A percentile compares a stretch with the other conserved stretches of the same genome.
Evolutionary conservation across 2,113 vertebrate species (phyloP).

Genomic region (Herpetotheres cachinnans): DNA sequence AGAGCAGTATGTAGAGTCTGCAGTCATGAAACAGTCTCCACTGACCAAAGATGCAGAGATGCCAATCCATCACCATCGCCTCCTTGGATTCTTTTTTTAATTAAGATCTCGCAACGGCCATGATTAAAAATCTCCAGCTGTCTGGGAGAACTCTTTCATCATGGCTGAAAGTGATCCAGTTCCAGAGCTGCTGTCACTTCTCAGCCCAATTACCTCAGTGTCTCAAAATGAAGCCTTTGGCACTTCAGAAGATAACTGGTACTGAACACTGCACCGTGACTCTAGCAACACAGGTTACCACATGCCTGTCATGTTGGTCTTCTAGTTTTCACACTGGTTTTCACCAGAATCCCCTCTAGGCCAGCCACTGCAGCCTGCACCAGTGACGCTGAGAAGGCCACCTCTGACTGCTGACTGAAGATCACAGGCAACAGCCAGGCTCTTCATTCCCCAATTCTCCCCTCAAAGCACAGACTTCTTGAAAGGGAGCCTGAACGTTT

Average conservation of each 20-base stretch:
- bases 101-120: background rate
- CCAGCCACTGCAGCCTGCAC: background rate
- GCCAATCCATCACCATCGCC: background rate
- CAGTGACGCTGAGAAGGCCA: background rate
- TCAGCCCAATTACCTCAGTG: background rate
- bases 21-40: background rate
- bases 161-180: background rate
- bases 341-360: background rate
- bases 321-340: background rate
- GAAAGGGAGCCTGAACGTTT: background rate
- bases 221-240: background rate
- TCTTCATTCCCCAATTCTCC: background rate
- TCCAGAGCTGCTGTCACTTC: background rate
- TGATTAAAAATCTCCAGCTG: background rate
- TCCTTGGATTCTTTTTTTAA: background rate
- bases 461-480: background rate
- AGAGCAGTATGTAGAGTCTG: background rate
- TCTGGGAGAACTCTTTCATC: background rate
- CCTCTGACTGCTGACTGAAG: background rate
- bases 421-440: background rate
- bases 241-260: background rate
- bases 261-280: accelerated
- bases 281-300: background rate
- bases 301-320: accelerated
- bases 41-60: background rate